Evolutionary conservation across 2,797 vertebrate genomes (phyloP).

Genomic region (Tolypeutes matacus): DNA sequence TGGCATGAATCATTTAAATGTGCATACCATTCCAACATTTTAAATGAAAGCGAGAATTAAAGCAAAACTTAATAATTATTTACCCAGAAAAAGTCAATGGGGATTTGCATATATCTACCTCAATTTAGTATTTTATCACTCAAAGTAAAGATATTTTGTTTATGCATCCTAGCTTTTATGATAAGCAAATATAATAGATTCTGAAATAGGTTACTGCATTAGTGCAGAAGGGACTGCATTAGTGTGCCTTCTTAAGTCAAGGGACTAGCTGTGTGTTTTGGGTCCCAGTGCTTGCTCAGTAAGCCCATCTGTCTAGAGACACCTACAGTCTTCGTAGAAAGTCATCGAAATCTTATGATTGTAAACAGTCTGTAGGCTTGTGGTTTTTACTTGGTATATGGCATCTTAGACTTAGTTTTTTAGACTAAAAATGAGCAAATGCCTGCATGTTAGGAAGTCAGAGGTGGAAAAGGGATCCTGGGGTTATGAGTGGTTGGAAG

Average conservation of each 20-base stretch:
- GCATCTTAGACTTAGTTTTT: background rate
- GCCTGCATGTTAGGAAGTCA: background rate
- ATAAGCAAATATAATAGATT: background rate
- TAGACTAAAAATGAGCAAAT: background rate
- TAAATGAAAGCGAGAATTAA: slow-evolving; percentile 61
- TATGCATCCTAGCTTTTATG: background rate
- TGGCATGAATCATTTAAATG: slow-evolving; percentile 25
- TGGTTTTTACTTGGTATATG: background rate
- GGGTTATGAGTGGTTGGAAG: background rate
- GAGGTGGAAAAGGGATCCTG: background rate
- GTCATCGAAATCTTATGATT: background rate
- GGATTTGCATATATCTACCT: background rate
- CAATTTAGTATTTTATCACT: slow-evolving; percentile 12
- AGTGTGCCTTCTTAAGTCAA: background rate
- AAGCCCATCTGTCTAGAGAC: background rate
- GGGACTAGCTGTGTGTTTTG: background rate
- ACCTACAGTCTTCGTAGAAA: background rate
- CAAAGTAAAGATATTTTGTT: background rate
- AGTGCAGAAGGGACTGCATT: background rate
- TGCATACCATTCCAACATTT: background rate
- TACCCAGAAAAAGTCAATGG: background rate
- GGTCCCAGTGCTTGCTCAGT: background rate
- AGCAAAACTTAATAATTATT: slow-evolving; percentile 26
- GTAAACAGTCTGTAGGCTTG: background rate
- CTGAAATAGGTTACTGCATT: slow-evolving; percentile 28